Percentiles rank a stretch among this genome's conserved stretches.
Conservation (phyloP, 2,888 invertebrate genomes). For the Scaptomyza reducta region DNA sequence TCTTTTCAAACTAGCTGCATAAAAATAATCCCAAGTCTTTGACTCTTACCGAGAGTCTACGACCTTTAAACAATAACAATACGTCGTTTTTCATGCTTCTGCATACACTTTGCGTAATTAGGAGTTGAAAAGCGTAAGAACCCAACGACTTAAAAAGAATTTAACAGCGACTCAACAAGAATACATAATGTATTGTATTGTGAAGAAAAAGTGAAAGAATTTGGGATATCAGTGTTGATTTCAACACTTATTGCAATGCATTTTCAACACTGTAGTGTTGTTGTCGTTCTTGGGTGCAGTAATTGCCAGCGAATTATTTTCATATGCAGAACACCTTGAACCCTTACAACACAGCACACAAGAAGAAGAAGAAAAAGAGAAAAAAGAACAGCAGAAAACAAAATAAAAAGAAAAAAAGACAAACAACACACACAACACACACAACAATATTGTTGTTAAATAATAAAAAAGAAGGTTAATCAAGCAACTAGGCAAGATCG, state of each 20-base stretch:
- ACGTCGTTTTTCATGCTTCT: constrained; percentile 39
- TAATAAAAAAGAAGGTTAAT: constrained; percentile 59
- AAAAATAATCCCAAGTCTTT: constrained; percentile 3
- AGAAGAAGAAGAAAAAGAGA: background rate
- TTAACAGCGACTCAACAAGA: background rate
- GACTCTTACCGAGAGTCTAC: background rate
- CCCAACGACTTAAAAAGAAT: background rate
- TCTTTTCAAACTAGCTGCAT: background rate
- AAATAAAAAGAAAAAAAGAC: too few species aligned
- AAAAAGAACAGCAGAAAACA: constrained; percentile 12
- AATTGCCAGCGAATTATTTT: constrained; percentile 24
- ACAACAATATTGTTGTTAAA: constrained; percentile 34
- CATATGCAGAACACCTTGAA: constrained; percentile 41
- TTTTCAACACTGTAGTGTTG: background rate
- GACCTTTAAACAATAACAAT: constrained; percentile 31
- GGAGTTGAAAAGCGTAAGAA: constrained; percentile 27
- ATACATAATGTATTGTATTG: background rate
- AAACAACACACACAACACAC: too few species aligned
- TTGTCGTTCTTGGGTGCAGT: constrained; percentile 18
- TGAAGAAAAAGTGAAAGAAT: too few species aligned
- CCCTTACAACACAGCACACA: constrained; percentile 10
- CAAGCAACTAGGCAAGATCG: constrained; percentile 52
- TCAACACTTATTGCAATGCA: constrained; percentile 9
- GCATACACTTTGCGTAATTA: constrained; percentile 43
- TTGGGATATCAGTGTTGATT: background rate